Evolutionary conservation across 2,113 vertebrate species (phyloP).

Genomic region (Hoplias malabaricus): DNA sequence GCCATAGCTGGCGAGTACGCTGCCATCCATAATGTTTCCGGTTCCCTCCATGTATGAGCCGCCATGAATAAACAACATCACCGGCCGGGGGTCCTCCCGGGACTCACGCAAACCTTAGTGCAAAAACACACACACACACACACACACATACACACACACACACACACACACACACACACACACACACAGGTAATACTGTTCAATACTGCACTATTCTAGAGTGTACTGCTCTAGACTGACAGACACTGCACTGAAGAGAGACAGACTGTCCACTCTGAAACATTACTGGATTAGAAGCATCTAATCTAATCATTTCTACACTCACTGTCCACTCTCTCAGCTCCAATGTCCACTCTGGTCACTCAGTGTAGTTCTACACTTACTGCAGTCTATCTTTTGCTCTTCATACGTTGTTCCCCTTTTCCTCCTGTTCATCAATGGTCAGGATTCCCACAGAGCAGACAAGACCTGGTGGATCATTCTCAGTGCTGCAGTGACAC

Average conservation of each 20-base stretch:
- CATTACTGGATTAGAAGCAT: no score
- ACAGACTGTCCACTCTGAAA: no score
- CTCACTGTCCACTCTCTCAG: no score
- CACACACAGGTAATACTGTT: neutral
- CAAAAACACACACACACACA: neutral
- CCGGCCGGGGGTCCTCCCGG: conserved; percentile 84
- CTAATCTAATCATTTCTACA: no score
- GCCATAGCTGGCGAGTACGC: conserved; percentile 93
- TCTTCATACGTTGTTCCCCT: no score
- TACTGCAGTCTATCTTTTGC: no score
- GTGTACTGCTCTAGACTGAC: neutral
- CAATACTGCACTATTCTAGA: neutral
- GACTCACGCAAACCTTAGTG: conserved; percentile 93
- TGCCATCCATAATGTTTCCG: conserved; percentile 97
- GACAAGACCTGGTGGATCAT: no score
- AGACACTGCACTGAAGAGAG: neutral
- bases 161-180: neutral
- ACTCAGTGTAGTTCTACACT: no score
- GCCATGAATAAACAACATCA: conserved; percentile 97
- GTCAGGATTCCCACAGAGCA: no score
- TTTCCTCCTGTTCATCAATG: no score
- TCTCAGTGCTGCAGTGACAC: no score
- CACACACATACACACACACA: neutral
- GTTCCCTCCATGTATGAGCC: conserved; percentile 99
- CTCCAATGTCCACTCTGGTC: no score